These are phyloP conservation scores for Apamea anceps DNA, from an alignment of 2,888 invertebrate genomes.

Conservation along the genomic window DNA sequence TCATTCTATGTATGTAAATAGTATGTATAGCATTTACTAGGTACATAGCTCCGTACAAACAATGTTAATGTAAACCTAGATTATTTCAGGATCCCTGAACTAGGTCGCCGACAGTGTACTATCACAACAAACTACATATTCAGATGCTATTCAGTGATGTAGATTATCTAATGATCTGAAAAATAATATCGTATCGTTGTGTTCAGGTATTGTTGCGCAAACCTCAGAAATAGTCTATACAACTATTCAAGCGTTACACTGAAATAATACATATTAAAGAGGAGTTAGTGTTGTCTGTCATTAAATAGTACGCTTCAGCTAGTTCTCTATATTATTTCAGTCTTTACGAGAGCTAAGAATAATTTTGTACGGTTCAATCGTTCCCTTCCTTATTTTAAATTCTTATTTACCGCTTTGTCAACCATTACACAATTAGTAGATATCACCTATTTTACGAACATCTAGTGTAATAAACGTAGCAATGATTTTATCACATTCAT, in stretches of 20 bases:
- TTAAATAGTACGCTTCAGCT: neutral
- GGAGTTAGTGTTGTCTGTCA: conserved; percentile 52
- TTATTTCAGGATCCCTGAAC: conserved; percentile 24
- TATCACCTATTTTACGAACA: neutral
- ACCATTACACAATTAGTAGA: neutral
- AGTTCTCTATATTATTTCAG: neutral
- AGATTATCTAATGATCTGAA: conserved; percentile 37
- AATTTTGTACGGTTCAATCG: neutral
- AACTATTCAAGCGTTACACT: conserved; percentile 51
- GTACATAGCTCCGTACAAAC: neutral
- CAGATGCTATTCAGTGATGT: conserved; percentile 3
- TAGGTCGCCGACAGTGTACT: too few relatives aligned
- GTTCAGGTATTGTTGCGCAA: conserved; percentile 47
- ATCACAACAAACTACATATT: too few relatives aligned
- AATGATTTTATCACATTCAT: neutral
- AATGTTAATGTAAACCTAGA: neutral
- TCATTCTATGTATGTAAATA: neutral
- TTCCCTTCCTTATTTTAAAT: neutral
- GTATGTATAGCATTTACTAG: neutral
- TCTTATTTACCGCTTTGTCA: neutral
- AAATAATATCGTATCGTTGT: conserved; percentile 21
- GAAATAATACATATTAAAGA: conserved; percentile 31
- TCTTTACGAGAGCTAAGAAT: neutral
- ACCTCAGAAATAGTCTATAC: conserved; percentile 57
- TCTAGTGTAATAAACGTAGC: neutral